A percentile compares a stretch with the other conserved stretches of the same genome.
phyloP scores from a whole-genome alignment of 2,113 vertebrate genomes.

The Myrmecophaga tridactyla region DNA sequence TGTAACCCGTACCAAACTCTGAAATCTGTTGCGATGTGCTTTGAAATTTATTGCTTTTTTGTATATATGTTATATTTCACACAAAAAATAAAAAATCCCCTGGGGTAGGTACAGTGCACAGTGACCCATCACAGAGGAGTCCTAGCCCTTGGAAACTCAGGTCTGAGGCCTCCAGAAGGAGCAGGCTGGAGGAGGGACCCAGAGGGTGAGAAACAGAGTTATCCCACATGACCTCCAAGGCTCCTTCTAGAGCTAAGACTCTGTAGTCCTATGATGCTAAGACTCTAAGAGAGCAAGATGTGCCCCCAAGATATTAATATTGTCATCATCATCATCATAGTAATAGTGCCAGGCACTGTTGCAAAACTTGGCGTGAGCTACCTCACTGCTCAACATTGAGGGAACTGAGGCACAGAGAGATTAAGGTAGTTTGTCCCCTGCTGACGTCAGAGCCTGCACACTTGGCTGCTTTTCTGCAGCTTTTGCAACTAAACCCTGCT shows the following conservation, averaged over 20 bases:
- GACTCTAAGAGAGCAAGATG: neutral
- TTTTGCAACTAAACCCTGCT: neutral
- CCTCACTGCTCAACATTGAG: neutral
- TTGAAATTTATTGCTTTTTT: too few species aligned
- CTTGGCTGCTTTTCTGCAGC: neutral
- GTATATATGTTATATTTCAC: too few species aligned
- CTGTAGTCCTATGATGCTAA: neutral
- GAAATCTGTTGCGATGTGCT: too few species aligned
- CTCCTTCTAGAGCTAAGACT: neutral
- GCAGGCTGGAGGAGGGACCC: neutral
- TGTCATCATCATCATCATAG: rapidly evolving
- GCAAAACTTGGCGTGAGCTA: neutral
- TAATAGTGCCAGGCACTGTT: neutral
- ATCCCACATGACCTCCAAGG: neutral
- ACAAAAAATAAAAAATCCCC: too few species aligned
- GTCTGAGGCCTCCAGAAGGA: neutral
- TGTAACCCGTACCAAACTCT: too few species aligned
- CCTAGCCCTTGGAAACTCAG: neutral
- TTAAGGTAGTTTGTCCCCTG: neutral
- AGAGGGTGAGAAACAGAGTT: neutral
- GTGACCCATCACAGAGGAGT: neutral
- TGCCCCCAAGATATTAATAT: neutral
- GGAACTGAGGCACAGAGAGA: neutral
- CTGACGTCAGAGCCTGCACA: neutral
- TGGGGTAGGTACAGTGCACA: neutral